Evolutionary conservation across 2,113 vertebrate species (phyloP).

Genomic region (Serilophus lunatus): DNA sequence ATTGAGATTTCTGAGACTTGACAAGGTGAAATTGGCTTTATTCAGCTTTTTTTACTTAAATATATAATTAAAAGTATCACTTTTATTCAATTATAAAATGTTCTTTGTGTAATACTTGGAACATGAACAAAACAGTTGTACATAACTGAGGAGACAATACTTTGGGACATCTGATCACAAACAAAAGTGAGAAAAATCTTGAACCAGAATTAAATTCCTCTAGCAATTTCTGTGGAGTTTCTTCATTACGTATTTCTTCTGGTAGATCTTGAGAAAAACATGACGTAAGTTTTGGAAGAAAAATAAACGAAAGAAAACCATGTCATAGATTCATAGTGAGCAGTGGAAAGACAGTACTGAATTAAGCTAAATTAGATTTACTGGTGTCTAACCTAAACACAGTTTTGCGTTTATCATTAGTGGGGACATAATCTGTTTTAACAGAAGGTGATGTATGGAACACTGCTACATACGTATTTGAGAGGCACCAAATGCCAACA

Average conservation of each 20-base stretch:
- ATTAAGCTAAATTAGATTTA: neutral
- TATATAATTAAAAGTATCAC: neutral
- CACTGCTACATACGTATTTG: neutral
- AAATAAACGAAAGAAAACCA: neutral
- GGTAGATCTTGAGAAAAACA: neutral
- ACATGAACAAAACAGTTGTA: neutral
- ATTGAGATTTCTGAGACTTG: neutral
- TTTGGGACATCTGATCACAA: neutral
- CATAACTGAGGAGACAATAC: neutral
- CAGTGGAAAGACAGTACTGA: neutral
- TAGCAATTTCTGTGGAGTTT: neutral
- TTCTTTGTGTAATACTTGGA: neutral
- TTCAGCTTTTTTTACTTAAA: neutral
- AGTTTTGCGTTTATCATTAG: neutral
- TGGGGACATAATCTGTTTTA: neutral
- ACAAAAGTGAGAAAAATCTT: neutral
- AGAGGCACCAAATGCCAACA: neutral
- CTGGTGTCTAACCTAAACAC: neutral
- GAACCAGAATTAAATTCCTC: neutral
- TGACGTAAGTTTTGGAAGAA: neutral
- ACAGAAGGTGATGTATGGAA: neutral
- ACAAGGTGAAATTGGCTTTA: neutral
- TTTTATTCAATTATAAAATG: neutral
- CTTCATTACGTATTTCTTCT: neutral
- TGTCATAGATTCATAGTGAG: neutral